phyloP scores from a whole-genome alignment of 2,888 invertebrate genomes.

The Noctua fimbriata region DNA sequence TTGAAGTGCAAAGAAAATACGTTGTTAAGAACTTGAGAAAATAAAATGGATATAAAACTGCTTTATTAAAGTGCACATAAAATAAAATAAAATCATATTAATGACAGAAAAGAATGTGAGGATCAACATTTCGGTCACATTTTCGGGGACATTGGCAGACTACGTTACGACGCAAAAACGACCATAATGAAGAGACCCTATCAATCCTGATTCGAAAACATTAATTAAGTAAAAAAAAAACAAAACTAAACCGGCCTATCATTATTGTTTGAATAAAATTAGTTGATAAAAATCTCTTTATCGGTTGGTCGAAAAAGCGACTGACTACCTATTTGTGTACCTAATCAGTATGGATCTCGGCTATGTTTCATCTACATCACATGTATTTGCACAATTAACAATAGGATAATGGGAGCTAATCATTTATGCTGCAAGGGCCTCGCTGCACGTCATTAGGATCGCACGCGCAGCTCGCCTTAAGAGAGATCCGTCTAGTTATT shows the following conservation, averaged over 20 bases:
- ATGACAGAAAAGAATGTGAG: neutral
- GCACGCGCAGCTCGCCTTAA: conserved; percentile 59
- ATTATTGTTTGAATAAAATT: conserved; percentile 9
- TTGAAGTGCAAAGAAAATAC: neutral
- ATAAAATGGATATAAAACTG: neutral
- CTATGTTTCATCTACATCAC: conserved; percentile 1
- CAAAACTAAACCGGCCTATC: neutral
- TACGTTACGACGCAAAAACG: conserved; percentile 1
- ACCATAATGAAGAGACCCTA: neutral
- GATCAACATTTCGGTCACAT: neutral
- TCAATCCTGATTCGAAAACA: neutral
- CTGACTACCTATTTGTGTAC: neutral
- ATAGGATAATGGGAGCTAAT: conserved; percentile 53
- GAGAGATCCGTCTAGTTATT: conserved; percentile 56
- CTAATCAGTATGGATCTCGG: neutral
- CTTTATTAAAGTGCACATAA: neutral
- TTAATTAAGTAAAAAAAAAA: neutral
- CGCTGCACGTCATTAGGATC: conserved; percentile 68
- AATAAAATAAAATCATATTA: neutral
- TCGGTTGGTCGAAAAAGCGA: conserved; percentile 3
- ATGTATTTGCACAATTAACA: conserved; percentile 28
- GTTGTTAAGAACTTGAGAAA: neutral
- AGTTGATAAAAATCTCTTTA: conserved; percentile 2
- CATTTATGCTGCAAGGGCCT: conserved; percentile 58
- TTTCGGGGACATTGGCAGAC: neutral